Base-by-base conservation (phyloP, 2,113 vertebrate genomes). In the Theristicus caerulescens region DNA sequence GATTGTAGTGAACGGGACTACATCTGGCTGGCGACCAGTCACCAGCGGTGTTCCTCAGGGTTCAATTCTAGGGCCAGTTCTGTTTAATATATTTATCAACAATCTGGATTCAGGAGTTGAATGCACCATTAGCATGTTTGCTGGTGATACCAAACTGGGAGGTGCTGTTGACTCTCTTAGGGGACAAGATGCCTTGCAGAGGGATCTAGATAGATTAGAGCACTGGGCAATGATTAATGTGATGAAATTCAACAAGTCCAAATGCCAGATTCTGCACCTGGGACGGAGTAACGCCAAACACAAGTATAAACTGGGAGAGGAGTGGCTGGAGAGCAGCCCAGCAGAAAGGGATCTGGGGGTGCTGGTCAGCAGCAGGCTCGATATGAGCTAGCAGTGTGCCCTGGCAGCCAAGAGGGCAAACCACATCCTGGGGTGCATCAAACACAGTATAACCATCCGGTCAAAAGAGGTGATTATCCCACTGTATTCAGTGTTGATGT, bases 351-450 rank as follows among this genome's bases (percentile, higher is more conserved):
- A 16, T 67, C 9, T 71, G 67, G 14, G 20, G 4, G 1, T 66
- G 44, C 8, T 59, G 44, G 11, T 49, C 2, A 4, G 4, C 59
- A 89, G 31, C 38, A 51, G 22, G 36, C 15, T 86, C 59, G 38
- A 6, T 4, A 9, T 3, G 34, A 66, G 40, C 5, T 29, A 78
- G 26, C 26, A 22, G 32, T 17, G 16, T n/a, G 36, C 11, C 19
- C 20, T 31, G 36, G 17, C 17, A 86, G 76, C 40, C 34, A 2
- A 52, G 57, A 58, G 12, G 21, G 15, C 31, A 73, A 85, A 57
- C 3, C 2, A 0, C 47, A 42, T 16, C 16, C 73, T 3, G 3
- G 12, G 6, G 26, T 32, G 13, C 54, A 61, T 12, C 15, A 46
- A 70, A 54, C 13, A 36, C 38, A 32, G 27, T 7, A 47, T 6